Percentiles rank a stretch among this genome's conserved stretches.
Evolutionary conservation across 2,797 vertebrate genomes (phyloP).

Genomic region (Morelia viridis): DNA sequence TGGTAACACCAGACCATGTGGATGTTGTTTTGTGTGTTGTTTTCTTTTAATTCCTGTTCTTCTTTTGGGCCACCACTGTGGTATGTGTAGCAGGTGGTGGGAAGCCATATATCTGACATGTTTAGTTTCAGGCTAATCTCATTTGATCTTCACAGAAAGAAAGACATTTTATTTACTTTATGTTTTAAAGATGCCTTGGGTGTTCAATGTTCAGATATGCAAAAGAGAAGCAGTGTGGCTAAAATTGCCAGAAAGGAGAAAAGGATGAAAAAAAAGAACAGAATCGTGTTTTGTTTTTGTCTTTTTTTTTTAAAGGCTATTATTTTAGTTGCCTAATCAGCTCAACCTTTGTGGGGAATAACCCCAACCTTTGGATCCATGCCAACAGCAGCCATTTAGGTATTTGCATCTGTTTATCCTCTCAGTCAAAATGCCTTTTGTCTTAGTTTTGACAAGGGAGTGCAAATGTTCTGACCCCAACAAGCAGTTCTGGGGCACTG

Average conservation of each 20-base stretch:
- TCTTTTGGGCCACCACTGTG: constrained; percentile 45
- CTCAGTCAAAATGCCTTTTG: constrained; percentile 71
- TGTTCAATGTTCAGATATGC: constrained; percentile 47
- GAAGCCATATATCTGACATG: constrained; percentile 57
- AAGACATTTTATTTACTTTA: constrained; percentile 52
- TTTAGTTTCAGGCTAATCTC: constrained; percentile 53
- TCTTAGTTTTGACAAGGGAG: constrained; percentile 67
- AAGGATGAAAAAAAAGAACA: not conserved
- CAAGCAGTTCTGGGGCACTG: constrained; percentile 59
- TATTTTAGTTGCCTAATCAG: constrained; percentile 70
- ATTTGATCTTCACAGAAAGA: constrained; percentile 56
- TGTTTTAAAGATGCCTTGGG: constrained; percentile 43
- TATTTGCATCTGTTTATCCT: constrained; percentile 81
- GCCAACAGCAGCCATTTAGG: constrained; percentile 71
- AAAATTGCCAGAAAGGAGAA: too few relatives aligned
- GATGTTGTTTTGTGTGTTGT: constrained; percentile 23
- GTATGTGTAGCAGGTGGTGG: constrained; percentile 54
- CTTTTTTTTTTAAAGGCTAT: constrained; percentile 23
- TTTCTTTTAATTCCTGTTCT: constrained; percentile 28
- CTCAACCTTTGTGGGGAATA: constrained; percentile 67
- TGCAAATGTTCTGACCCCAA: constrained; percentile 72
- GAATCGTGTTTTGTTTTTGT: too few relatives aligned
- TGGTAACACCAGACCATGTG: constrained; percentile 23
- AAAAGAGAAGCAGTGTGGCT: constrained; percentile 33
- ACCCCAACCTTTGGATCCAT: constrained; percentile 67